Percentiles rank a stretch among this genome's conserved stretches.
These are phyloP conservation scores for Cyanoramphus novaezelandiae DNA, from an alignment of 2,113 vertebrate genomes.

Conservation along the genomic window DNA sequence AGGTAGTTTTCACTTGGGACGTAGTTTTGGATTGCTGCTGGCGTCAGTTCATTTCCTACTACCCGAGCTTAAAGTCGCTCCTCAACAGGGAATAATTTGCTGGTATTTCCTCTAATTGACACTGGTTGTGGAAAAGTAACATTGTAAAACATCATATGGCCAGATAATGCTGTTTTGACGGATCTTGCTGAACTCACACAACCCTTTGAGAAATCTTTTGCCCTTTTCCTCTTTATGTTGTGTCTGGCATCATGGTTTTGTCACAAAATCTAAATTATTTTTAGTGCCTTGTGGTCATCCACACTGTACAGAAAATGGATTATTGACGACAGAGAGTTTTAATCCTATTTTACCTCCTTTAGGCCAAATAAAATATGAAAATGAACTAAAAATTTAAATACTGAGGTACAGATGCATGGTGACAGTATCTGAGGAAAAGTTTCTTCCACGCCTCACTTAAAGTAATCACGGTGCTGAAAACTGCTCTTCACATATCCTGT, in stretches of 20 bases:
- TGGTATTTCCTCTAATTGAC: neutral
- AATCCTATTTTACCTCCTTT: neutral
- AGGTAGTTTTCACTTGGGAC: neutral
- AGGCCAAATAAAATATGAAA: neutral
- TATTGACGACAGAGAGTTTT: neutral
- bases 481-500: neutral
- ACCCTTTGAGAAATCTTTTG: neutral
- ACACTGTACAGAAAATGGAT: neutral
- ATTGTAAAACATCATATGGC: neutral
- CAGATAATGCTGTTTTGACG: neutral
- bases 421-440: neutral
- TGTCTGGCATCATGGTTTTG: neutral
- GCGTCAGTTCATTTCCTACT: neutral
- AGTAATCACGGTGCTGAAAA: neutral
- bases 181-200: neutral
- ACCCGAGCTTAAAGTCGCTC: neutral
- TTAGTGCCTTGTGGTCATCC: neutral
- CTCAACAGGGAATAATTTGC: neutral
- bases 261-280: neutral
- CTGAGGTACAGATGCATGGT: neutral
- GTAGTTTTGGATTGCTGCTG: neutral
- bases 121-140: neutral
- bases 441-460: neutral
- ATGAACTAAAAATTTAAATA: neutral
- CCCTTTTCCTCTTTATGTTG: neutral